Conservation (phyloP, 2,888 invertebrate genomes). For the Deladenus siricidicola region DNA sequence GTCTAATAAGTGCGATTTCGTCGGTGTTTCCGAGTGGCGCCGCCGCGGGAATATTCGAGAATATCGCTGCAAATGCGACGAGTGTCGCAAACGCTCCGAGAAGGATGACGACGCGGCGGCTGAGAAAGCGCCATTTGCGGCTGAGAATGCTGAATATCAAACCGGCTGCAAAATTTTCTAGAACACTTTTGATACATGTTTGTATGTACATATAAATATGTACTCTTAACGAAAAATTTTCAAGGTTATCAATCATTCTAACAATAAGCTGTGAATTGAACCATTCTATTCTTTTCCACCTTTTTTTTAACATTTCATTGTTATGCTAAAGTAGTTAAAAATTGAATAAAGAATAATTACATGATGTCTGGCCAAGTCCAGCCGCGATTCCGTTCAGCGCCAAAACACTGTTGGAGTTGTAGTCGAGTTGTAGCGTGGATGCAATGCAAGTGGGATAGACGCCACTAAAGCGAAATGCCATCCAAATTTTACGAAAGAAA, state of each 20-base stretch:
- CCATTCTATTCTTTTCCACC: no score
- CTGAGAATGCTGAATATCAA: constrained; percentile 17
- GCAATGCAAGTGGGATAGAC: constrained; percentile 6
- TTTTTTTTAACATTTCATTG: no score
- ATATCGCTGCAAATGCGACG: constrained; percentile 16
- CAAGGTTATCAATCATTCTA: no score
- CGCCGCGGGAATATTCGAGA: constrained; percentile 26
- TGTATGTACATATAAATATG: no score
- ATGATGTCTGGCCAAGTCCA: constrained; percentile 17
- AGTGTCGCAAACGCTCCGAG: constrained; percentile 28
- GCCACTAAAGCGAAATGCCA: no score
- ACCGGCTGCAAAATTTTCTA: constrained; percentile 10
- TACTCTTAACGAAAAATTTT: constrained; percentile 17
- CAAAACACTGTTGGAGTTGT: constrained; percentile 17
- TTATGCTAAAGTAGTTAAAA: background rate
- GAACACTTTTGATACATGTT: no score
- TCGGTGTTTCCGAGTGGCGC: constrained; percentile 26
- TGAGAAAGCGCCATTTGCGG: constrained; percentile 12
- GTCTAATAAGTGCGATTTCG: constrained; percentile 17
- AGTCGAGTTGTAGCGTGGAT: constrained; percentile 5
- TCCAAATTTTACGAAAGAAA: background rate
- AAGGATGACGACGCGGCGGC: constrained; percentile 24
- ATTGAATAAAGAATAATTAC: constrained; percentile 6
- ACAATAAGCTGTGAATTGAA: no score
- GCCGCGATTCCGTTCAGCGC: constrained; percentile 20